phyloP scores from a whole-genome alignment of 1,140 invertebrate genomes.

The Ctenoplectra terminalis region DNA sequence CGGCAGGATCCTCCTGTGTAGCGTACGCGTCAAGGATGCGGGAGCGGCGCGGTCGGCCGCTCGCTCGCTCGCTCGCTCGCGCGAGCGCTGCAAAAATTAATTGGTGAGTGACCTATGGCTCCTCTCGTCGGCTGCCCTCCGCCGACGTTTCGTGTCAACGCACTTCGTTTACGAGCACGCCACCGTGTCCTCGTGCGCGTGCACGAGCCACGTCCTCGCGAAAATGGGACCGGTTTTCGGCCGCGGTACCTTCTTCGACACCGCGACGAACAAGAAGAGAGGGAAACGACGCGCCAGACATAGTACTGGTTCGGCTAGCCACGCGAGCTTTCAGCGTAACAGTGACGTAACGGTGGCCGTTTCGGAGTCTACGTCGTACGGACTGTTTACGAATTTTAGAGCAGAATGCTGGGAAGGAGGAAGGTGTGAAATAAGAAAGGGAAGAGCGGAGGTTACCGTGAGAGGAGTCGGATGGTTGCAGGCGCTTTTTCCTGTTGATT shows the following conservation, averaged over 20 bases:
- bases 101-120: constrained; percentile 81
- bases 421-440: too few relatives aligned
- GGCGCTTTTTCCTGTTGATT: constrained; percentile 50
- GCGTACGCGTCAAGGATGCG: constrained; percentile 59
- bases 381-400: not conserved
- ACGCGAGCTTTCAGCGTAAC: not conserved
- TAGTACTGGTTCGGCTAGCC: not conserved
- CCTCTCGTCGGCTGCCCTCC: constrained; percentile 60
- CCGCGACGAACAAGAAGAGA: too few relatives aligned
- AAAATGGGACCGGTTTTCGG: constrained; percentile 39
- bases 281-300: too few relatives aligned
- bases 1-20: constrained; percentile 65
- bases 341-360: not conserved
- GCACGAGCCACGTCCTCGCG: constrained; percentile 13
- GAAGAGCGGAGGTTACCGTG: not conserved
- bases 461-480: constrained; percentile 1
- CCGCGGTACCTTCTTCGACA: too few relatives aligned
- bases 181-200: constrained; percentile 6
- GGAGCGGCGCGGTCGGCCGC: constrained; percentile 31
- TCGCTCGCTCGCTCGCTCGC: constrained; percentile 51
- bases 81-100: constrained; percentile 47
- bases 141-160: constrained; percentile 76
- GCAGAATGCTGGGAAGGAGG: not conserved
- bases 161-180: constrained; percentile 54
- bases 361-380: not conserved